Conservation (phyloP, 2,888 invertebrate genomes). For the Julus scanicus region DNA sequence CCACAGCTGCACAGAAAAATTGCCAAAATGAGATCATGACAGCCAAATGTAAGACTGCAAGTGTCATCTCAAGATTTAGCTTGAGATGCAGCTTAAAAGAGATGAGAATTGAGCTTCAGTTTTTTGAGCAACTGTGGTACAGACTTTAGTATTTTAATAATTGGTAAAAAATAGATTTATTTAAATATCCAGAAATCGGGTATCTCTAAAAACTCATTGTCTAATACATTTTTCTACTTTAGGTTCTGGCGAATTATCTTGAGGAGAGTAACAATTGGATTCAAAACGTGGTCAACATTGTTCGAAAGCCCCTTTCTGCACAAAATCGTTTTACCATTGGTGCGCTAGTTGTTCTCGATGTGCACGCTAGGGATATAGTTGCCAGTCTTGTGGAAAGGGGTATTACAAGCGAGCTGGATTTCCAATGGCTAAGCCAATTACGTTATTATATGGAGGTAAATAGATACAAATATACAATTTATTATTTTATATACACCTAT, state of each 20-base stretch:
- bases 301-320: slow-evolving; percentile 70
- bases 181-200: slow-evolving; percentile 66
- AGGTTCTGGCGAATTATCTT: slow-evolving; percentile 74
- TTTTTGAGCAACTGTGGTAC: no score
- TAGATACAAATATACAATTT: no score
- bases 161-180: no score
- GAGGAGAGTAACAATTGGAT: slow-evolving; percentile 81
- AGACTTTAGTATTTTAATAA: no score
- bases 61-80: no score
- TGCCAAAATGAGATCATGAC: no score
- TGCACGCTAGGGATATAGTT: slow-evolving; percentile 68
- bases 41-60: no score
- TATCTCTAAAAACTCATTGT: background rate
- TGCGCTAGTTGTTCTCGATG: slow-evolving; percentile 89
- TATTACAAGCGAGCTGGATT: slow-evolving; percentile 66
- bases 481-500: no score
- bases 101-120: no score
- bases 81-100: no score
- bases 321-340: slow-evolving; percentile 68
- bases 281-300: slow-evolving; percentile 82
- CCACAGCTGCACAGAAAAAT: no score
- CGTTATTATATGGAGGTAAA: slow-evolving; percentile 69
- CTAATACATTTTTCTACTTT: background rate
- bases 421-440: slow-evolving; percentile 68
- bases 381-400: slow-evolving; percentile 63